These are phyloP conservation scores for Myrmecophaga tridactyla DNA, from an alignment of 2,113 vertebrate genomes.

Conservation along the genomic window DNA sequence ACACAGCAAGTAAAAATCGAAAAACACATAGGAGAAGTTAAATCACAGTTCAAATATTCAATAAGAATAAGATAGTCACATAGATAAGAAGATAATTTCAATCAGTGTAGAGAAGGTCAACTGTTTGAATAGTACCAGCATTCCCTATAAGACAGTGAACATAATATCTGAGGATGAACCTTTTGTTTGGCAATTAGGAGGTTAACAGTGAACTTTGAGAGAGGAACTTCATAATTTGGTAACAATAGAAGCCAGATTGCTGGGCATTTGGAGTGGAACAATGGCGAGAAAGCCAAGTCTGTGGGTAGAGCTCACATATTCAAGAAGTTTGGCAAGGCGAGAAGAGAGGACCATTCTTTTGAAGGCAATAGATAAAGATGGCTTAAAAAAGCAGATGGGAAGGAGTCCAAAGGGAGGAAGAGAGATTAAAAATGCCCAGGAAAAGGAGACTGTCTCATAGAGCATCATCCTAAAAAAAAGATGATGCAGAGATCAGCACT, in stretches of 20 bases:
- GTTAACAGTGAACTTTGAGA: conserved; percentile 41
- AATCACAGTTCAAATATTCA: background rate
- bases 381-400: background rate
- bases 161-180: background rate
- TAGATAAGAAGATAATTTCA: conserved; percentile 22
- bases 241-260: conserved; percentile 42
- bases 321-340: conserved; percentile 30
- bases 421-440: background rate
- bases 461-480: background rate
- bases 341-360: background rate
- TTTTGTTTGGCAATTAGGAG: background rate
- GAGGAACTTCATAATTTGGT: background rate
- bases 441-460: background rate
- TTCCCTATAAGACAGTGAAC: background rate
- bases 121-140: background rate
- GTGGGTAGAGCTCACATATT: background rate
- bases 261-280: conserved; percentile 16
- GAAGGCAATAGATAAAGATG: background rate
- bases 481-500: background rate
- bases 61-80: background rate
- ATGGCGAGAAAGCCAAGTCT: background rate
- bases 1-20: background rate
- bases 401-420: background rate
- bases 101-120: background rate
- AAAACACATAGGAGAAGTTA: background rate